Base-by-base conservation (phyloP, 2,888 invertebrate genomes). In the Chesias legatella region DNA sequence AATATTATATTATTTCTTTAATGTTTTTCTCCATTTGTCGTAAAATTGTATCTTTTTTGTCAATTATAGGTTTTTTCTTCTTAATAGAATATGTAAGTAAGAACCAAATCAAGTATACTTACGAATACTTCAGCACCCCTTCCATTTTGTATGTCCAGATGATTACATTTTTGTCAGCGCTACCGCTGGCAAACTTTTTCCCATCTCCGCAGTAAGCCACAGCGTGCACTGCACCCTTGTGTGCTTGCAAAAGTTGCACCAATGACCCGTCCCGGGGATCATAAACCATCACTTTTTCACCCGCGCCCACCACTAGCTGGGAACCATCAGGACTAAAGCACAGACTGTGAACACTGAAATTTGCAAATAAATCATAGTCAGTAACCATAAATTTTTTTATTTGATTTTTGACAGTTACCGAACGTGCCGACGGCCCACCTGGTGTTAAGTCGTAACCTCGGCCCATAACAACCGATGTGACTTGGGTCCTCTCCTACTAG, bases 131-230 rank as follows among this genome's bases (percentile, higher is more conserved):
- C 1, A 99, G 88, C 51, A 98, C 92, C 10, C 98, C 98, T 88
- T 98, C 98, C 63, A 99, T 90, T 82, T 97, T 97, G 21, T 94
- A 94, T 0, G 96, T 97, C 99, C 99, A 99, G 56, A 99, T 95
- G 50, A 99, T 99, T 30, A 99, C 98, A 73, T 95, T 94, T 85
- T 98, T 98, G 74, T 99, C 99, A 1, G 97, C 95, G 63, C 98
- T 95, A 1, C 99, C 99, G 20, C 97, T 98, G 0, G 99, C 98
- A 90, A 99, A 99, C 61, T 96, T 92, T 68, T 97, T 96, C 0
- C 99, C 98, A 90, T 98, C 98, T 61, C 90, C 92, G 0, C 98
- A 94, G 81, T 98, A 99, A 22, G 94, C 93, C 0, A 98, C 94
- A 56, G 97, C 94, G 74, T 97, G 95, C 0, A 99, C 98, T 8